A percentile compares a stretch with the other conserved stretches of the same genome.
Conservation (phyloP, 2,888 invertebrate genomes). For the Andricus curvator region DNA sequence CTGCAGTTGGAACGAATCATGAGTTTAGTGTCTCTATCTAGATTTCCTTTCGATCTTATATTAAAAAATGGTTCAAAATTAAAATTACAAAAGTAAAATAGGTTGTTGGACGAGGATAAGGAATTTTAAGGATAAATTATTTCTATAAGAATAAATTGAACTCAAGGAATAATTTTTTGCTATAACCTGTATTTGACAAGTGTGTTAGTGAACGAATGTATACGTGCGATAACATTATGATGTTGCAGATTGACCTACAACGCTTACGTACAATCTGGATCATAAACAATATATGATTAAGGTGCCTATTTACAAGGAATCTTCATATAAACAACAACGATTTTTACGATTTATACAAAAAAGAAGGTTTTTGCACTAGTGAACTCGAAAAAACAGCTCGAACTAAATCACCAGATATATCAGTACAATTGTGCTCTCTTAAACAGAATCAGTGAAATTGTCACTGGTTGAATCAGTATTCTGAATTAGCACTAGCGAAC, state of each 20-base stretch:
- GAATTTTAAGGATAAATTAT: background rate
- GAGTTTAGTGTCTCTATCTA: no score
- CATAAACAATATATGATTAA: constrained; percentile 58
- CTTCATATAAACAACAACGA: constrained; percentile 68
- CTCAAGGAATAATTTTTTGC: constrained; percentile 55
- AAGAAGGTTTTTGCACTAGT: background rate
- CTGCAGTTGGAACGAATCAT: no score
- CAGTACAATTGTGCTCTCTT: background rate
- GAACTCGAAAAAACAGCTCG: background rate
- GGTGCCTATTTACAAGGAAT: constrained; percentile 65
- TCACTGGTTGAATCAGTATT: no score
- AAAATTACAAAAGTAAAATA: no score
- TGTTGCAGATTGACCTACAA: constrained; percentile 64
- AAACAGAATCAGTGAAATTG: no score
- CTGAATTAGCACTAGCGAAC: no score
- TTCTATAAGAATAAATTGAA: background rate
- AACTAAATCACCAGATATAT: background rate
- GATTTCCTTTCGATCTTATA: no score
- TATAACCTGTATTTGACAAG: constrained; percentile 71
- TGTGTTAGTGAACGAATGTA: constrained; percentile 71
- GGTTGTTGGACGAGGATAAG: background rate
- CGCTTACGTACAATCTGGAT: constrained; percentile 60
- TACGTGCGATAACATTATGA: constrained; percentile 68
- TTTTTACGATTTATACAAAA: constrained; percentile 67
- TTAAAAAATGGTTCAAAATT: no score